phyloP scores from a whole-genome alignment of 2,113 vertebrate genomes.

The Microcebus tavaratra region DNA sequence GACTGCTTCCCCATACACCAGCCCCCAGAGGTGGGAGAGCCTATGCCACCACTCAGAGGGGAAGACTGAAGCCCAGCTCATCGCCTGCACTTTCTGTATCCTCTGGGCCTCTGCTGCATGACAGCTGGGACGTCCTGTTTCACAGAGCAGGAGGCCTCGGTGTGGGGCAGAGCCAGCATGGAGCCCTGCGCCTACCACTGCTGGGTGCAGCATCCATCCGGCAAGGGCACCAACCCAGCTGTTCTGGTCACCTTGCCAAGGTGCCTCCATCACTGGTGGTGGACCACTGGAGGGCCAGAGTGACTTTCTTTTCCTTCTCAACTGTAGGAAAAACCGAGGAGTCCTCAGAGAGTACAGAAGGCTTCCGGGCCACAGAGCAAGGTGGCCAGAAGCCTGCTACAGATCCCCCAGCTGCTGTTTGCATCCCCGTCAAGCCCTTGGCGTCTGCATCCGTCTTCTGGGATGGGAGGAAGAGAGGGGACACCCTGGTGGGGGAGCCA shows the following conservation, averaged over 20 bases:
- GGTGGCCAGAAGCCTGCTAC: slow-evolving; percentile 77
- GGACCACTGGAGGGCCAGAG: too few relatives aligned
- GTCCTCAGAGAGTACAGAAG: slow-evolving; percentile 79
- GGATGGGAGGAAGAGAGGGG: slow-evolving; percentile 88
- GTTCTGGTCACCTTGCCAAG: neutral
- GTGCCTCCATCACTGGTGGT: accelerated
- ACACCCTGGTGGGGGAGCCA: slow-evolving; percentile 82
- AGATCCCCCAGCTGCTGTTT: slow-evolving; percentile 72
- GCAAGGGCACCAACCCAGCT: neutral
- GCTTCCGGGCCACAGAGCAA: slow-evolving; percentile 67
- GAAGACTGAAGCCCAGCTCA: neutral
- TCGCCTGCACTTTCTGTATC: neutral
- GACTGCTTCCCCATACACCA: neutral
- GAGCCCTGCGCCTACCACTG: neutral
- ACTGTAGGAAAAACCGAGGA: slow-evolving; percentile 81
- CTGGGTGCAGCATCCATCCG: neutral
- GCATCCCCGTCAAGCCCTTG: slow-evolving; percentile 80
- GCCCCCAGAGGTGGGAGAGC: neutral
- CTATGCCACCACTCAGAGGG: neutral
- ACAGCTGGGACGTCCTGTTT: neutral
- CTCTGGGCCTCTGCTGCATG: neutral
- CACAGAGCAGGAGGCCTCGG: neutral
- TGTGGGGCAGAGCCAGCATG: neutral
- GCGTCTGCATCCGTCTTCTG: slow-evolving; percentile 68
- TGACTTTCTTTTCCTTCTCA: slow-evolving; percentile 21